Evolutionary conservation across 2,888 invertebrate species (phyloP).

Genomic region (Hypsopygia costalis): DNA sequence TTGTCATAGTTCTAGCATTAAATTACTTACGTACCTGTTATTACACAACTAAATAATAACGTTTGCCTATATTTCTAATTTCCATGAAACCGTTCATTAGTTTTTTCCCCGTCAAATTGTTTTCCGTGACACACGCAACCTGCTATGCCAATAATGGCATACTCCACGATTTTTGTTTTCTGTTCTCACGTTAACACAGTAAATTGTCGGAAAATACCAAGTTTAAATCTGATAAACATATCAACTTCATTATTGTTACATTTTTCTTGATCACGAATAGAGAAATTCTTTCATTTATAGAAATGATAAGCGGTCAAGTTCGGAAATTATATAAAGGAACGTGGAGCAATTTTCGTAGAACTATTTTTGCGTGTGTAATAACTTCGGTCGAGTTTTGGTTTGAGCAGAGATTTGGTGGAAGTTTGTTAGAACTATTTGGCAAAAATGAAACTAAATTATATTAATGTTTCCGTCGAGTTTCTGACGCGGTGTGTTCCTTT

Average conservation of each 20-base stretch:
- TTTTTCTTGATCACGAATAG: conserved; percentile 37
- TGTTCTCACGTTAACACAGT: conserved; percentile 45
- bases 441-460: conserved; percentile 54
- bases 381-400: conserved; percentile 44
- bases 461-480: conserved; percentile 41
- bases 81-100: conserved; percentile 36
- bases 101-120: conserved; percentile 30
- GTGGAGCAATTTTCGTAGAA: conserved; percentile 43
- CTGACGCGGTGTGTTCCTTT: conserved; percentile 34
- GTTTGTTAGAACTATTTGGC: conserved; percentile 41
- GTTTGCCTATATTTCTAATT: conserved; percentile 30
- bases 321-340: conserved; percentile 30
- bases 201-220: conserved; percentile 21
- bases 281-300: conserved; percentile 47
- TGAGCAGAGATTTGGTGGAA: conserved; percentile 30
- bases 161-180: conserved; percentile 33
- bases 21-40: not conserved
- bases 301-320: conserved; percentile 54
- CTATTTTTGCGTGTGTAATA: conserved; percentile 61
- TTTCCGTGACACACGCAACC: conserved; percentile 48
- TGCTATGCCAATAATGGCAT: conserved; percentile 42
- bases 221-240: conserved; percentile 29
- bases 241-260: conserved; percentile 37
- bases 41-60: conserved; percentile 22
- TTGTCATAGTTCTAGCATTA: conserved; percentile 3